A percentile compares a stretch with the other conserved stretches of the same genome.
Evolutionary conservation across 2,888 invertebrate genomes (phyloP).

Genomic region (Chaitophorus viminalis): DNA sequence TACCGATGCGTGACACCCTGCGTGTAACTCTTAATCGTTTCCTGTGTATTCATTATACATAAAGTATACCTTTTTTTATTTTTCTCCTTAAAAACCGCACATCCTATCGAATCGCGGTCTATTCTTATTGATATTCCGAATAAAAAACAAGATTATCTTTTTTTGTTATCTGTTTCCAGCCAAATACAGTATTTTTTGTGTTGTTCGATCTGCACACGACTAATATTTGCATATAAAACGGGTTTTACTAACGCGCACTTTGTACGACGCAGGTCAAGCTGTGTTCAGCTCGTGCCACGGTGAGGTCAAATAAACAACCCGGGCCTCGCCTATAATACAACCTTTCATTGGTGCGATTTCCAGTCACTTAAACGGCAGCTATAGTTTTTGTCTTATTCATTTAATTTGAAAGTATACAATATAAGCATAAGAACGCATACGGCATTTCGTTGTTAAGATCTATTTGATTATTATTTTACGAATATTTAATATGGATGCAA

Average conservation of each 20-base stretch:
- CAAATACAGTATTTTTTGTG: slow-evolving; percentile 21
- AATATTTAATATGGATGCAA: neutral
- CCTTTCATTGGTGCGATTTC: slow-evolving; percentile 36
- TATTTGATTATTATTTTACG: slow-evolving; percentile 1
- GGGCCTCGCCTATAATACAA: slow-evolving; percentile 30
- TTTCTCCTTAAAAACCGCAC: slow-evolving; percentile 31
- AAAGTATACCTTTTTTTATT: slow-evolving; percentile 37
- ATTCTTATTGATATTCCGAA: slow-evolving; percentile 1
- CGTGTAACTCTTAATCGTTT: slow-evolving; percentile 59
- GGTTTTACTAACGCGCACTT: slow-evolving; percentile 46
- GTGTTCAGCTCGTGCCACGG: slow-evolving; percentile 54
- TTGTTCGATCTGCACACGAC: slow-evolving; percentile 37
- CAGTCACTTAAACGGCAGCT: slow-evolving; percentile 2
- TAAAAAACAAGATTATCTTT: slow-evolving; percentile 31
- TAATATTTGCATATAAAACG: slow-evolving; percentile 53
- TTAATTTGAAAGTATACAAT: neutral
- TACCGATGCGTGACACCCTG: slow-evolving; percentile 60
- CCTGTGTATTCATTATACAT: slow-evolving; percentile 43
- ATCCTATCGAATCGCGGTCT: neutral
- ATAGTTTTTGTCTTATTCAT: neutral
- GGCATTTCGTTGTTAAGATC: neutral
- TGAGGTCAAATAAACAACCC: slow-evolving; percentile 58
- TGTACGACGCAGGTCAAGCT: slow-evolving; percentile 45
- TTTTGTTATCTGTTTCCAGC: slow-evolving; percentile 9
- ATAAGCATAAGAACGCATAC: neutral